Percentiles rank a stretch among this genome's conserved stretches.
phyloP scores from a whole-genome alignment of 2,888 invertebrate species.

The Acronicta aceris region DNA sequence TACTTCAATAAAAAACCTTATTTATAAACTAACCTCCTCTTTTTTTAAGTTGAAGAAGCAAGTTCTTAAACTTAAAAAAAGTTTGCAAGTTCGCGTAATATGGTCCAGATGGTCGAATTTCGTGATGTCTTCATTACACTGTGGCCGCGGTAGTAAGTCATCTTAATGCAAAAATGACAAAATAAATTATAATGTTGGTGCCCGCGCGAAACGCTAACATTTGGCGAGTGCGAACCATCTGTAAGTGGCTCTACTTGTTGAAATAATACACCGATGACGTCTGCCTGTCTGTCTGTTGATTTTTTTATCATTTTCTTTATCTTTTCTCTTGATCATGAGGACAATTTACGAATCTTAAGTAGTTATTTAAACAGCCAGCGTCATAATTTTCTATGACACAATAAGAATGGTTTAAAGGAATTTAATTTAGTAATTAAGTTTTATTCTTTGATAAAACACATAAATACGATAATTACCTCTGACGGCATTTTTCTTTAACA shows the following conservation, averaged over 20 bases:
- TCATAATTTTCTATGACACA: background rate
- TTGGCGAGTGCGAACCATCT: slow-evolving; percentile 35
- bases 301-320: background rate
- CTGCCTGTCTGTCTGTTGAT: background rate
- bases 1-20: too few species aligned
- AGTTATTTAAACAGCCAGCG: background rate
- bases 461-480: slow-evolving; percentile 2
- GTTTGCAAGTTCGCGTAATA: slow-evolving; percentile 30
- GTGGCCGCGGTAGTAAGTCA: slow-evolving; percentile 57
- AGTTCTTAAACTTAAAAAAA: slow-evolving; percentile 14
- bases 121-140: slow-evolving; percentile 72
- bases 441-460: background rate
- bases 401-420: background rate
- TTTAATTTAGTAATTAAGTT: background rate
- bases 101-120: slow-evolving; percentile 58
- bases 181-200: slow-evolving; percentile 69
- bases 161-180: slow-evolving; percentile 71
- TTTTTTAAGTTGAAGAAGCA: too few species aligned
- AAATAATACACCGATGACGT: slow-evolving; percentile 6
- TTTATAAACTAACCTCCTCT: background rate
- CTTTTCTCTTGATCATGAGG: background rate
- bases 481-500: background rate
- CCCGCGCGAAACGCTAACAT: slow-evolving; percentile 62
- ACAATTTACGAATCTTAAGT: background rate
- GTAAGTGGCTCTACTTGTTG: slow-evolving; percentile 63